Evolutionary conservation across 2,113 vertebrate genomes (phyloP).

Genomic region (Bombycilla garrulus): DNA sequence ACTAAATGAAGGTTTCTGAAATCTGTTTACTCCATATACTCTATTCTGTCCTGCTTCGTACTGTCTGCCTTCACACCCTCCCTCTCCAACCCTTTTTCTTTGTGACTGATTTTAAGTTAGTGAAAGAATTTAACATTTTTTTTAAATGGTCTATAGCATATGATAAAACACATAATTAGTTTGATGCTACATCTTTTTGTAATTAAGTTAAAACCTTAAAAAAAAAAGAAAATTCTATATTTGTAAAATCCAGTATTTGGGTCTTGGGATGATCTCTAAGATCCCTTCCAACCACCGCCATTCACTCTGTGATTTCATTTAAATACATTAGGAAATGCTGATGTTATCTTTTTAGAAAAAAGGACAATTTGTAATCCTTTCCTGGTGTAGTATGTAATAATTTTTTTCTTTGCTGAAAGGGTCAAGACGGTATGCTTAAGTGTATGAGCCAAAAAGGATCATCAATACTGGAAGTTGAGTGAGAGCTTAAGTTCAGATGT

Average conservation of each 20-base stretch:
- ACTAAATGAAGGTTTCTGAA: background rate
- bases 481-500: background rate
- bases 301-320: background rate
- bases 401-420: background rate
- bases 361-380: background rate
- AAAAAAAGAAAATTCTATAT: background rate
- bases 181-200: background rate
- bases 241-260: background rate
- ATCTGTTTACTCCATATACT: background rate
- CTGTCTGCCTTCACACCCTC: background rate
- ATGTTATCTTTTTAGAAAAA: background rate
- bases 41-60: background rate
- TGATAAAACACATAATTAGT: background rate
- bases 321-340: background rate
- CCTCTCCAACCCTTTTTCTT: background rate
- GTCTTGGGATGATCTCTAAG: background rate
- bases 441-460: background rate
- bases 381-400: background rate
- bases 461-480: background rate
- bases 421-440: background rate
- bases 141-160: background rate
- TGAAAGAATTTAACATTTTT: background rate
- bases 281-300: background rate
- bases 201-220: background rate
- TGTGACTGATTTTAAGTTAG: background rate